Conservation (phyloP, 92 coral and sea anemone species). For the Blastomussa wellsi region DNA sequence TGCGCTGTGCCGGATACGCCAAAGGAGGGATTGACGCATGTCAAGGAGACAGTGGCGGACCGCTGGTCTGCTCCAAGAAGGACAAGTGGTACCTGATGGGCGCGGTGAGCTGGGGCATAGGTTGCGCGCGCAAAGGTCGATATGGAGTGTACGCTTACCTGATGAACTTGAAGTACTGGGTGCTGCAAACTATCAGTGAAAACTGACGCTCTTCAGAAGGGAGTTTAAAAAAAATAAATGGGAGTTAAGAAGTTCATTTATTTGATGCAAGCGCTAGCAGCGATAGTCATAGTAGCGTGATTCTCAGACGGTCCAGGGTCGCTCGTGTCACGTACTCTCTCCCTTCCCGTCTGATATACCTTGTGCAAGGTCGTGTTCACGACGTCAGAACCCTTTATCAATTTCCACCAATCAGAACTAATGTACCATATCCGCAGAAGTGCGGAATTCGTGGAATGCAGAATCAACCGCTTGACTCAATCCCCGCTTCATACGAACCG, state of each 20-base stretch:
- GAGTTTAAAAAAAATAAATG: background rate
- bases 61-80: slow-evolving; percentile 67
- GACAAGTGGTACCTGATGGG: slow-evolving; percentile 75
- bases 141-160: slow-evolving; percentile 90
- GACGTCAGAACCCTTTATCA: background rate
- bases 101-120: slow-evolving; percentile 83
- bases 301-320: slow-evolving; percentile 7
- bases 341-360: too few relatives aligned
- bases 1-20: slow-evolving; percentile 87
- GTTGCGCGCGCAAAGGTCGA: slow-evolving; percentile 80
- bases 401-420: too few relatives aligned
- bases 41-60: slow-evolving; percentile 89
- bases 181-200: slow-evolving; percentile 50
- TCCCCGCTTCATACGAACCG: slow-evolving; percentile 14
- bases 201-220: background rate
- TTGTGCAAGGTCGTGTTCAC: background rate
- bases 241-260: too few relatives aligned
- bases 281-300: background rate
- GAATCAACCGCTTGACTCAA: slow-evolving; percentile 21
- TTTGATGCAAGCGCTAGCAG: too few relatives aligned
- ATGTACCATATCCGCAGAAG: too few relatives aligned
- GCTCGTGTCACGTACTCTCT: background rate
- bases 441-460: too few relatives aligned
- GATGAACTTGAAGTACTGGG: slow-evolving; percentile 77
- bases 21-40: too few relatives aligned